These are phyloP conservation scores for Gymnoscopelus microlampas DNA, from an alignment of 2,797 vertebrate genomes.

Conservation along the genomic window DNA sequence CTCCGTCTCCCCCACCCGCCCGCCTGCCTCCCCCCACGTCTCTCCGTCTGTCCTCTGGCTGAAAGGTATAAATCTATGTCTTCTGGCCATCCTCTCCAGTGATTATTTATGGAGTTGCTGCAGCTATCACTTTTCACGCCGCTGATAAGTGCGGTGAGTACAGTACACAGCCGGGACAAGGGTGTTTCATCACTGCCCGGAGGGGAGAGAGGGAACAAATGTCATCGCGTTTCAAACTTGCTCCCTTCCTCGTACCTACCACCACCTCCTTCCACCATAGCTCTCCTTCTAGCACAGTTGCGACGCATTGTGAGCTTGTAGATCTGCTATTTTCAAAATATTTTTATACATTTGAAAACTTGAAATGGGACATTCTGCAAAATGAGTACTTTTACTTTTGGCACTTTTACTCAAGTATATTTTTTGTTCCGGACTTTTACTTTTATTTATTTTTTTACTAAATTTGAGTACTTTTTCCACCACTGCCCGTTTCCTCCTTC, in stretches of 20 bases:
- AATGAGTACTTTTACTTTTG: no score
- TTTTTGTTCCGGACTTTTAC: no score
- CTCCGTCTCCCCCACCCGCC: slow-evolving; percentile 29
- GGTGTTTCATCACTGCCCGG: slow-evolving; percentile 54
- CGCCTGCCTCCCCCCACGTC: slow-evolving; percentile 21
- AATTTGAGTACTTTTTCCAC: no score
- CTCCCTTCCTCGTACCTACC: slow-evolving; percentile 2
- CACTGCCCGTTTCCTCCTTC: no score
- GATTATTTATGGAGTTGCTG: slow-evolving; percentile 62
- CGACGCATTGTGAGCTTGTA: no score
- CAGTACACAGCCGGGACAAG: slow-evolving; percentile 52
- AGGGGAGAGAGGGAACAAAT: slow-evolving; percentile 41
- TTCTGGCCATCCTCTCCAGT: slow-evolving; percentile 43
- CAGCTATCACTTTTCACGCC: slow-evolving; percentile 52
- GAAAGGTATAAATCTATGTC: slow-evolving; percentile 55
- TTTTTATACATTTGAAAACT: no score
- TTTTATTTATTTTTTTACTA: no score
- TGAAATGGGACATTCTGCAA: no score
- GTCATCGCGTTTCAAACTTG: slow-evolving; percentile 28
- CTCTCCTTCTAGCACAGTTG: not conserved
- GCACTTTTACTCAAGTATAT: no score
- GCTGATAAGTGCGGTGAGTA: slow-evolving; percentile 55
- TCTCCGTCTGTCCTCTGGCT: slow-evolving; percentile 50
- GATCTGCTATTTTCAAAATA: no score
- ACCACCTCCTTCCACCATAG: not conserved